Base-by-base conservation (phyloP, 1,140 invertebrate genomes). In the Trachymyrmex septentrionalis region DNA sequence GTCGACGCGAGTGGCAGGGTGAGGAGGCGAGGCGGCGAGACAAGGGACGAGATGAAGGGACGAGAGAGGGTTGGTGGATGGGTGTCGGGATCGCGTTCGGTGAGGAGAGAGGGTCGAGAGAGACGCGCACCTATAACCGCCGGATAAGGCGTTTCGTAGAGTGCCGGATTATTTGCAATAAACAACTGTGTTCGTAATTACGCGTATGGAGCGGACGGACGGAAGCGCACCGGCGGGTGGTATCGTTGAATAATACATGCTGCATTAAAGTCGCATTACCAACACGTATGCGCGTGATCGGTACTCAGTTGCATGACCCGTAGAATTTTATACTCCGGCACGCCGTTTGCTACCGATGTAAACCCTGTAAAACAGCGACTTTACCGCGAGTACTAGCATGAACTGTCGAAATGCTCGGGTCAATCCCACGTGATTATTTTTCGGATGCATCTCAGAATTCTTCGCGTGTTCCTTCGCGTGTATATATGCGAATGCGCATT, bases 241-340 rank as follows among this genome's bases (percentile, higher is more conserved):
- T 77, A 81, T 66, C 67, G 87, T 78, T 92, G 91, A 92, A 92
- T 92, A 90, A 92, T 90, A 92, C 89, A 91, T 90, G 86, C 61
- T 73, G 89, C 85, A 88, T 91, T 92, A 91, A 90, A 87, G 87
- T 87, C 85, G 64, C 69, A 84, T 90, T 88, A 89, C 81, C 53
- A 81, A 81, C 89, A 89, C 80, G 86, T 89, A 90, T 85, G 84
- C 90, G 90, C 86, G 80, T 85, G 88, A 89, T 87, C 50, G 82
- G 66, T 63, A 59, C 50, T 61, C 61, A 76, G 59, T 77, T 38
- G 85, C 57, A 48, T 64, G 78, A 89, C 19, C 48, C 57, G 69
- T 64, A 53, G 53, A 87, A 53, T 87, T 89, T 90, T 90, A 76
- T 90, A 64, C 77, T 38, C 19, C 38, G 16, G 44, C 53, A 21